Conservation (phyloP, 2,113 vertebrate genomes). For the Charina bottae region DNA sequence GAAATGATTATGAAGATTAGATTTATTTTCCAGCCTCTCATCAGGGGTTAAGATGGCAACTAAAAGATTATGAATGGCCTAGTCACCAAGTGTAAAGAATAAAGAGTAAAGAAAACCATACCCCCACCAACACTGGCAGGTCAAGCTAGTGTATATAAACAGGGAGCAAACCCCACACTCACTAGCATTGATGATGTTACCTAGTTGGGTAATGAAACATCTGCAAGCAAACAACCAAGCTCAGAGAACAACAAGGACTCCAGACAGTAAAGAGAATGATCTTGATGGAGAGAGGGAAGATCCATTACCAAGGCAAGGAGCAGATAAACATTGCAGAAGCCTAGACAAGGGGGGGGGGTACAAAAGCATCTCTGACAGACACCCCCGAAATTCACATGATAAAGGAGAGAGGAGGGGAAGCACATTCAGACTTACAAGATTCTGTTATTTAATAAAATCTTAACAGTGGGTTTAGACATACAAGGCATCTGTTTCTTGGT, state of each 20-base stretch:
- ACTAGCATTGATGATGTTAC: neutral
- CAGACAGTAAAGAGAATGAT: neutral
- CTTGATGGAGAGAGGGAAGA: neutral
- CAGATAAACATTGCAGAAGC: neutral
- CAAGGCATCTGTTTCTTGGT: neutral
- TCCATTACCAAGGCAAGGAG: neutral
- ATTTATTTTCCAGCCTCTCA: neutral
- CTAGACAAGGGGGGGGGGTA: neutral
- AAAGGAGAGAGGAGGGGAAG: neutral
- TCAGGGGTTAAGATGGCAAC: neutral
- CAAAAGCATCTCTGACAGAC: neutral
- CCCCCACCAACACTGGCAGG: neutral
- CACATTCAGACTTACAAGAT: neutral
- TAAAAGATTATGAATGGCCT: neutral
- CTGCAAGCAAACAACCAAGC: neutral
- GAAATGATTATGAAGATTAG: neutral
- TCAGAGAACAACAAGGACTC: neutral
- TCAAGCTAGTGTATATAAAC: neutral
- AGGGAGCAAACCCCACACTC: neutral
- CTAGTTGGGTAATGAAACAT: neutral
- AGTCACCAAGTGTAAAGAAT: neutral
- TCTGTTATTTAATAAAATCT: neutral
- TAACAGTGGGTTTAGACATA: neutral
- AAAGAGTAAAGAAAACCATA: neutral
- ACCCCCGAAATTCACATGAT: neutral